phyloP scores from a whole-genome alignment of 2,113 vertebrate genomes.

The Vanacampus margaritifer region DNA sequence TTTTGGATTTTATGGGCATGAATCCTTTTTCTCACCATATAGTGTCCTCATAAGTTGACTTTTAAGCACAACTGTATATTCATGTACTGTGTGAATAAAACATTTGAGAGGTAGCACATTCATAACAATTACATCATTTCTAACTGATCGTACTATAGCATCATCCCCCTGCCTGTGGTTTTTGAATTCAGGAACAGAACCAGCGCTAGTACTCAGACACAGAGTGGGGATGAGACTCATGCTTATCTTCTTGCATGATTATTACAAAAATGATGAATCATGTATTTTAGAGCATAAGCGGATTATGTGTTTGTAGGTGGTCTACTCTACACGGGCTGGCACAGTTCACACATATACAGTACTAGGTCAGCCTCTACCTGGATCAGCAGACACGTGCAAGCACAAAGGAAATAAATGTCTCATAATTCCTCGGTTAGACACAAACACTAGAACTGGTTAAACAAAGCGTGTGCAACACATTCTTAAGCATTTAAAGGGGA shows the following conservation, averaged over 20 bases:
- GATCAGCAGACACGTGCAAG: not conserved
- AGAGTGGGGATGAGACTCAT: constrained; percentile 13
- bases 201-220: not conserved
- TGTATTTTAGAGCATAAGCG: constrained; percentile 25
- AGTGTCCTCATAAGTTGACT: too few species aligned
- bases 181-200: not conserved
- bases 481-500: too few species aligned
- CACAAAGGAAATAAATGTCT: not conserved
- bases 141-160: not conserved
- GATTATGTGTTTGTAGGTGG: constrained; percentile 42
- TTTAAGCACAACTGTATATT: too few species aligned
- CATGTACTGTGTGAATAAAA: too few species aligned
- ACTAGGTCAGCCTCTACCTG: constrained; percentile 28
- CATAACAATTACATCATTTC: not conserved
- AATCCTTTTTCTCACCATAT: too few species aligned
- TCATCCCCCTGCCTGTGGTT: not conserved
- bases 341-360: constrained; percentile 18
- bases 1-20: too few species aligned
- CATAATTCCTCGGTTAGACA: not conserved
- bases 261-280: constrained; percentile 30
- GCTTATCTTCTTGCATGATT: constrained; percentile 3
- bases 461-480: not conserved
- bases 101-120: too few species aligned
- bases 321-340: not conserved
- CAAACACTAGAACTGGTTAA: not conserved